Conservation (phyloP, 1,140 invertebrate genomes). For the Thaumetopoea pityocampa region DNA sequence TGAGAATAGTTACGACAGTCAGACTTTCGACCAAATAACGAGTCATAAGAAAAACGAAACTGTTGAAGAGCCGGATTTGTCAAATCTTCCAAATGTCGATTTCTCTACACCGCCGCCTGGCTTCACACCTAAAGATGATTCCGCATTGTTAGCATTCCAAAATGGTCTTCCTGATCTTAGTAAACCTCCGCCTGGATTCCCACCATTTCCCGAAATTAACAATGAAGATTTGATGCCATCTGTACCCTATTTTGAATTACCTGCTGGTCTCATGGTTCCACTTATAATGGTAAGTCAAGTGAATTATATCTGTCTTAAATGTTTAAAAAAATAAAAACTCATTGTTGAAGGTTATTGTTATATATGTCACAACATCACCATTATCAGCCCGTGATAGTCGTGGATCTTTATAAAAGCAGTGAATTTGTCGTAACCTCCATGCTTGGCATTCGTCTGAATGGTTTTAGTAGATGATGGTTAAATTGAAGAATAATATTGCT, state of each 20-base stretch:
- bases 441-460: no score
- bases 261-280: slow-evolving; percentile 96
- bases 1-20: slow-evolving; percentile 67
- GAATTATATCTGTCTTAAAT: slow-evolving; percentile 1
- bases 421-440: no score
- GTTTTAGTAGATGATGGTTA: no score
- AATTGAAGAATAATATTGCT: no score
- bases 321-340: no score
- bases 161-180: slow-evolving; percentile 86
- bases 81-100: slow-evolving; percentile 62
- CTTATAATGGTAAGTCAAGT: slow-evolving; percentile 85
- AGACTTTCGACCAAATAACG: slow-evolving; percentile 61
- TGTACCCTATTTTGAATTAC: slow-evolving; percentile 96
- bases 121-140: slow-evolving; percentile 59
- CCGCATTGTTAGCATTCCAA: slow-evolving; percentile 58
- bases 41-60: slow-evolving; percentile 41
- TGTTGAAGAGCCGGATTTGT: slow-evolving; percentile 51
- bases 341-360: no score
- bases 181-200: slow-evolving; percentile 89
- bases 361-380: no score
- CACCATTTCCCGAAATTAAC: slow-evolving; percentile 71
- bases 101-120: slow-evolving; percentile 78
- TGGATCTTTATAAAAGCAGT: no score
- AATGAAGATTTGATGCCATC: slow-evolving; percentile 89
- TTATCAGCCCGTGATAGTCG: no score